Conservation (phyloP, 2,113 vertebrate species). For the Fukomys damarensis region DNA sequence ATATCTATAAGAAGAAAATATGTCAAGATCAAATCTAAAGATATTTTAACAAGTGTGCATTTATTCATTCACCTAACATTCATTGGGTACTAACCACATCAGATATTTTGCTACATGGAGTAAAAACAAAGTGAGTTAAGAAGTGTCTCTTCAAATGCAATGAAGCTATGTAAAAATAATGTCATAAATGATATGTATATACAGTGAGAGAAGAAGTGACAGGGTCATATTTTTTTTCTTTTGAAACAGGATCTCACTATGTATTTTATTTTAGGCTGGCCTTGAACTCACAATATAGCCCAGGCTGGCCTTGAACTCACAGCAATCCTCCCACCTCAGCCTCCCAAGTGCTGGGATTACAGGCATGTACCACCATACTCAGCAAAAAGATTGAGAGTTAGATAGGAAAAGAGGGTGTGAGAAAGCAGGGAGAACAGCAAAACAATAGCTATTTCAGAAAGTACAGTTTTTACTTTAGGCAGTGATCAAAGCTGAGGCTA, state of each 20-base stretch:
- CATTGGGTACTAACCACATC: not conserved
- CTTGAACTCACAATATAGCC: not conserved
- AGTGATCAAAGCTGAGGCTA: not conserved
- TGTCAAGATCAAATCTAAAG: slow-evolving; percentile 8
- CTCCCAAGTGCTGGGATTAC: too few relatives aligned
- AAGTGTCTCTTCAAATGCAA: slow-evolving; percentile 1
- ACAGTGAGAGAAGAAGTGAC: not conserved
- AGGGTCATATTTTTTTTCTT: not conserved
- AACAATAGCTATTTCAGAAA: slow-evolving; percentile 15
- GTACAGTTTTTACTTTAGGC: not conserved
- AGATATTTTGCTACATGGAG: slow-evolving; percentile 25
- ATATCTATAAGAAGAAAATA: slow-evolving; percentile 86
- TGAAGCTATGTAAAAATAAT: not conserved
- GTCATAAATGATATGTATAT: not conserved
- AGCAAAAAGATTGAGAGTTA: not conserved
- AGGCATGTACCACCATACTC: not conserved
- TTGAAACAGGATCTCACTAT: not conserved
- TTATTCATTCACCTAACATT: slow-evolving; percentile 54
- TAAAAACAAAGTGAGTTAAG: slow-evolving; percentile 55
- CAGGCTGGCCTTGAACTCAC: not conserved
- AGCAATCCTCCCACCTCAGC: not conserved
- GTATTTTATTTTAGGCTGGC: not conserved
- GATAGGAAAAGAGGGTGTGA: not conserved
- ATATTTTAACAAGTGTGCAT: slow-evolving; percentile 43
- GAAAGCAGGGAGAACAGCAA: not conserved